phyloP scores from a whole-genome alignment of 2,888 invertebrate genomes.

The Drosophila monieri region DNA sequence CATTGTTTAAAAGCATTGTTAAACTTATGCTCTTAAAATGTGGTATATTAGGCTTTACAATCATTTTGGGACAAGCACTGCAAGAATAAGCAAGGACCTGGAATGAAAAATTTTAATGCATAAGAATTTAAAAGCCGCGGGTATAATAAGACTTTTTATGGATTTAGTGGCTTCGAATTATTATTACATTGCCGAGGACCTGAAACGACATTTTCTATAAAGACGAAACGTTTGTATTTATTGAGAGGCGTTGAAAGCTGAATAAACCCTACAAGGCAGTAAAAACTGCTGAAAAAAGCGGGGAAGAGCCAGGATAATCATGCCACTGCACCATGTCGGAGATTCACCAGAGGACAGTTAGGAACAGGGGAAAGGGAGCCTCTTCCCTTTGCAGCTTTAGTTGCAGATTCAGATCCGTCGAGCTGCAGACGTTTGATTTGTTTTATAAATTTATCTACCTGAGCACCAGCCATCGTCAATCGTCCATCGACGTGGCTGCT shows the following conservation, averaged over 20 bases:
- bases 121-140: too few species aligned
- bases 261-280: constrained; percentile 76
- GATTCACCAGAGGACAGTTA: constrained; percentile 39
- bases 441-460: constrained; percentile 79
- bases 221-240: constrained; percentile 44
- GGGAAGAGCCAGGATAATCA: constrained; percentile 16
- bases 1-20: too few species aligned
- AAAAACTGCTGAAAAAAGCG: constrained; percentile 61
- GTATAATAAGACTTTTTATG: too few species aligned
- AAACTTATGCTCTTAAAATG: too few species aligned
- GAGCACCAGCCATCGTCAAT: constrained; percentile 79
- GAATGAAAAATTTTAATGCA: too few species aligned
- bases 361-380: constrained; percentile 44
- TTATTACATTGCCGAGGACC: constrained; percentile 12
- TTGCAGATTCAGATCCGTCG: constrained; percentile 21
- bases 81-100: too few species aligned
- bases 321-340: constrained; percentile 67
- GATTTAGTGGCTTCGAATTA: neutral
- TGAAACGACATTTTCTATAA: constrained; percentile 6
- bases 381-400: constrained; percentile 3
- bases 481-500: constrained; percentile 65
- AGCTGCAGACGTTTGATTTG: constrained; percentile 59
- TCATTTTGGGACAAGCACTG: neutral
- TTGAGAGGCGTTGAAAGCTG: constrained; percentile 75
- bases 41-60: neutral